These are phyloP conservation scores for Irena cyanogastra DNA, from an alignment of 2,113 vertebrate genomes.

Conservation along the genomic window DNA sequence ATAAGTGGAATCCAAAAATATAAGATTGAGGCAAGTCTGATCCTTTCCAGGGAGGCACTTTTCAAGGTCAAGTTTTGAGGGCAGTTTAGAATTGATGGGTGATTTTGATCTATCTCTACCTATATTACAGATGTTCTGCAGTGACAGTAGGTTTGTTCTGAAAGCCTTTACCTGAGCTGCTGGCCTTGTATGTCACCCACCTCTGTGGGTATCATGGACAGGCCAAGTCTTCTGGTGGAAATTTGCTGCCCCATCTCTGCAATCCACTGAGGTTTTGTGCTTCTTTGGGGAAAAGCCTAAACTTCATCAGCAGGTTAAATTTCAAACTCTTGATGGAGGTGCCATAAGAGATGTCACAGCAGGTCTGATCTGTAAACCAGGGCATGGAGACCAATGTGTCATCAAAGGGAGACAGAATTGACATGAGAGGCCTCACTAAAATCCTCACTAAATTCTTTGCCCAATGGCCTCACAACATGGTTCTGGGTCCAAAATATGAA, in stretches of 20 bases:
- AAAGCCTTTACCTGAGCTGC: neutral
- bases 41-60: neutral
- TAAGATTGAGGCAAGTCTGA: neutral
- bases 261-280: neutral
- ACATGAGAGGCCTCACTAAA: neutral
- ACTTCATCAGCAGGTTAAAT: neutral
- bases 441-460: neutral
- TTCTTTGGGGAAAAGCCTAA: neutral
- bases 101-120: neutral
- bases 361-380: neutral
- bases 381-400: neutral
- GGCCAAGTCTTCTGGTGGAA: neutral
- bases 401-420: neutral
- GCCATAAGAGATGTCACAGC: neutral
- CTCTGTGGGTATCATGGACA: neutral
- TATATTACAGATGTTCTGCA: neutral
- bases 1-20: neutral
- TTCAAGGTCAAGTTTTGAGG: neutral
- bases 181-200: neutral
- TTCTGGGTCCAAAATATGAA: neutral
- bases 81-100: neutral
- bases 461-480: rapidly evolving
- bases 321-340: neutral
- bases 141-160: neutral
- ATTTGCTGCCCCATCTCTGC: neutral